These are phyloP conservation scores for Wiebesia pumilae DNA, from an alignment of 1,140 invertebrate genomes.

Conservation along the genomic window DNA sequence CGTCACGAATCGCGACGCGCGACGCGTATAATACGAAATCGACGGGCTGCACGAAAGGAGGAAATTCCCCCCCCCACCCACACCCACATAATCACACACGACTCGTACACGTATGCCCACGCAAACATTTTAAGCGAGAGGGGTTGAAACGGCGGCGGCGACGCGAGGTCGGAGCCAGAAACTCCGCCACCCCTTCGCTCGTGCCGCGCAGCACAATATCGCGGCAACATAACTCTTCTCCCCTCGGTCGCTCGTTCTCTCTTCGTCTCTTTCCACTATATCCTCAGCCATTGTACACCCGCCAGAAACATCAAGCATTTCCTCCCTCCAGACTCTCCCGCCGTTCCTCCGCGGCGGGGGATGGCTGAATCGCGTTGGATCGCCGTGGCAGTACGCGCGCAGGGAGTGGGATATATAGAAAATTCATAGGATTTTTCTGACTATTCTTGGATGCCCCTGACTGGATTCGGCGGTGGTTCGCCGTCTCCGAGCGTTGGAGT, in stretches of 20 bases:
- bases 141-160: slow-evolving; percentile 55
- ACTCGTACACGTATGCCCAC: too few species aligned
- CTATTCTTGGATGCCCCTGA: not conserved
- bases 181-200: not conserved
- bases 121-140: slow-evolving; percentile 35
- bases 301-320: slow-evolving; percentile 54
- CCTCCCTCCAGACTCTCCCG: slow-evolving; percentile 56
- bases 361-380: not conserved
- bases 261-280: not conserved
- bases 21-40: slow-evolving; percentile 14
- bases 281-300: not conserved
- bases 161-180: slow-evolving; percentile 55
- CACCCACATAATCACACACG: not conserved
- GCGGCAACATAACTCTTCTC: slow-evolving; percentile 72
- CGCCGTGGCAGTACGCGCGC: not conserved
- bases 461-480: slow-evolving; percentile 42
- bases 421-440: slow-evolving; percentile 14
- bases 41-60: not conserved
- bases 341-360: not conserved
- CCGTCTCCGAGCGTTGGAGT: not conserved
- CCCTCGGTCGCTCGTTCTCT: slow-evolving; percentile 31
- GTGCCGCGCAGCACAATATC: slow-evolving; percentile 59
- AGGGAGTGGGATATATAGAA: not conserved
- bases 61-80: not conserved
- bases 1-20: not conserved